Evolutionary conservation across 2,113 vertebrate genomes (phyloP).

Genomic region (Melozone crissalis): DNA sequence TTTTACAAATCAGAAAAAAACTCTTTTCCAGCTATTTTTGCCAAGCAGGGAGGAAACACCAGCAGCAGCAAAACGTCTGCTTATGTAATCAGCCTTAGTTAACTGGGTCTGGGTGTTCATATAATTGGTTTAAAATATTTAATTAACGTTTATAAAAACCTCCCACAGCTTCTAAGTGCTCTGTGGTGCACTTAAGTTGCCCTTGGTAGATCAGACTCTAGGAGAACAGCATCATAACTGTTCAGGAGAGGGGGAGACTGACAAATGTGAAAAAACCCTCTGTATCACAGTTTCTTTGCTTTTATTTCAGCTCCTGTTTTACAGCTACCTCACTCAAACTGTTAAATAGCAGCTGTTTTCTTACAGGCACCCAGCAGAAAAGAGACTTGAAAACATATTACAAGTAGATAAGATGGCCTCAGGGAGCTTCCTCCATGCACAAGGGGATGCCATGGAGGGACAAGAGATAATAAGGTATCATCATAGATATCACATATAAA

Average conservation of each 20-base stretch:
- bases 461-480: not conserved
- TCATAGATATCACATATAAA: not conserved
- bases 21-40: not conserved
- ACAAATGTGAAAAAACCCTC: not conserved
- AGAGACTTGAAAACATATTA: not conserved
- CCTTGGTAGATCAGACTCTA: not conserved
- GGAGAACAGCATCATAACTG: not conserved
- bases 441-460: not conserved
- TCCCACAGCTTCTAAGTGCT: not conserved
- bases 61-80: not conserved
- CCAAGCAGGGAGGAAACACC: not conserved
- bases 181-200: not conserved
- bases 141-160: not conserved
- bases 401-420: not conserved
- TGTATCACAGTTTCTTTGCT: not conserved
- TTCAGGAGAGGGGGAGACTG: not conserved
- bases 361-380: not conserved
- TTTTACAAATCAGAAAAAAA: not conserved
- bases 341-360: not conserved
- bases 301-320: not conserved
- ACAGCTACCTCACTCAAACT: not conserved
- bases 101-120: not conserved
- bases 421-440: not conserved
- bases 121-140: conserved; percentile 18
- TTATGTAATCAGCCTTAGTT: not conserved